Conservation (phyloP, 53 echinoderm and acorn worm species). For the Patiria pectinifera region DNA sequence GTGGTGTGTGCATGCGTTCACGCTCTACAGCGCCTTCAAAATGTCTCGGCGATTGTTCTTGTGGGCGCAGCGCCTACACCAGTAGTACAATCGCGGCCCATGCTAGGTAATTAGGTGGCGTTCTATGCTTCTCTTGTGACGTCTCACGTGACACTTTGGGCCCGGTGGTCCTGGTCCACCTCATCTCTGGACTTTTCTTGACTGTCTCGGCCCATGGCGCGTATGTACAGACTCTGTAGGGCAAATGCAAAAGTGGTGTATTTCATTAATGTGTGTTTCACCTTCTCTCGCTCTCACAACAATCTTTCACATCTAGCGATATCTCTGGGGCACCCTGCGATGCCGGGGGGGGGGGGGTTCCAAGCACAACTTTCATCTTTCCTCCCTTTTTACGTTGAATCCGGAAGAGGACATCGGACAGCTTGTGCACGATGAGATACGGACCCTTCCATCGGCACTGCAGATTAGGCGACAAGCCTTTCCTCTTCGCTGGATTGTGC, state of each 20-base stretch:
- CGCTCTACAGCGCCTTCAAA: background rate
- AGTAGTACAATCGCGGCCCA: background rate
- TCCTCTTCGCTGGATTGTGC: too few species aligned
- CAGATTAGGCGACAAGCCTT: too few species aligned
- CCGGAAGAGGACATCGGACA: too few species aligned
- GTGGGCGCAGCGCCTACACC: conserved; percentile 13
- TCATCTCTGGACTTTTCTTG: background rate
- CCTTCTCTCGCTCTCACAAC: background rate
- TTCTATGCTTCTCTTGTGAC: conserved; percentile 5
- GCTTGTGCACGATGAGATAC: too few species aligned
- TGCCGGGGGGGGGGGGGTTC: background rate
- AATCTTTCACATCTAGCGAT: too few species aligned
- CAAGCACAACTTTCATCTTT: conserved; percentile 28
- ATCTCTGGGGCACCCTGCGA: too few species aligned
- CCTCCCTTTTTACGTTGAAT: background rate
- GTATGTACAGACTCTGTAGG: background rate
- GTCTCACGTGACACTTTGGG: background rate
- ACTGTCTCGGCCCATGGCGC: background rate
- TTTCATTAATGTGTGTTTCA: background rate
- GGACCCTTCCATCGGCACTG: too few species aligned
- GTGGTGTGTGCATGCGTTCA: too few species aligned
- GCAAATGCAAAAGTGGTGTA: background rate
- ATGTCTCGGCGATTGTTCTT: conserved; percentile 20
- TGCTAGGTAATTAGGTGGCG: conserved; percentile 3
- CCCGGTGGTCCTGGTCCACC: background rate